Conservation (phyloP, 2,113 vertebrate species). For the Phoxinus phoxinus region DNA sequence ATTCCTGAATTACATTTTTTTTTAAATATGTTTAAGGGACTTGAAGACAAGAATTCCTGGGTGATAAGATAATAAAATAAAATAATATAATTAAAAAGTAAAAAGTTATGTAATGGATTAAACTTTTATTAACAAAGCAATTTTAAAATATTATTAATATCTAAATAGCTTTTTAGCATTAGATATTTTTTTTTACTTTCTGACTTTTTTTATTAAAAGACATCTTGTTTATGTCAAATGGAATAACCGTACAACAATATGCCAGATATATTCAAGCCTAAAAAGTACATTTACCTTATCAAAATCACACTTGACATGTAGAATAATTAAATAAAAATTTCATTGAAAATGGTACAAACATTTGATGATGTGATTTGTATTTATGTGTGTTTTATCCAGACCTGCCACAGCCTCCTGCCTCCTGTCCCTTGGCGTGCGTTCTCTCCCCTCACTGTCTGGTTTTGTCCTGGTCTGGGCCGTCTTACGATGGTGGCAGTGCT, state of each 20-base stretch:
- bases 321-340: not conserved
- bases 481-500: conserved; percentile 80
- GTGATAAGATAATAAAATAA: no score
- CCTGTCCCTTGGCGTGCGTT: conserved; percentile 70
- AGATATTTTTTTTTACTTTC: not conserved
- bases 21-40: not conserved
- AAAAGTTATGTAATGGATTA: no score
- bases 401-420: conserved; percentile 75
- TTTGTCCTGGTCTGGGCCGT: conserved; percentile 82
- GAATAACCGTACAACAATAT: not conserved
- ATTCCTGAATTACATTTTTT: not conserved
- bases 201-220: not conserved
- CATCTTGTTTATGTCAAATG: not conserved
- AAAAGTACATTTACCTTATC: not conserved
- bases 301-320: not conserved
- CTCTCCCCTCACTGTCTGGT: conserved; percentile 66
- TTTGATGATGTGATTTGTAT: not conserved
- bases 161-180: not conserved
- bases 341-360: not conserved
- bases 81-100: no score
- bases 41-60: no score
- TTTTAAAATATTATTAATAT: not conserved
- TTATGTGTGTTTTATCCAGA: conserved; percentile 66
- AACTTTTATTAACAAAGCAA: not conserved
- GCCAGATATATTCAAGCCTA: not conserved